Conservation (phyloP, 2,888 invertebrate species). For the Drosophila aldrichi region DNA sequence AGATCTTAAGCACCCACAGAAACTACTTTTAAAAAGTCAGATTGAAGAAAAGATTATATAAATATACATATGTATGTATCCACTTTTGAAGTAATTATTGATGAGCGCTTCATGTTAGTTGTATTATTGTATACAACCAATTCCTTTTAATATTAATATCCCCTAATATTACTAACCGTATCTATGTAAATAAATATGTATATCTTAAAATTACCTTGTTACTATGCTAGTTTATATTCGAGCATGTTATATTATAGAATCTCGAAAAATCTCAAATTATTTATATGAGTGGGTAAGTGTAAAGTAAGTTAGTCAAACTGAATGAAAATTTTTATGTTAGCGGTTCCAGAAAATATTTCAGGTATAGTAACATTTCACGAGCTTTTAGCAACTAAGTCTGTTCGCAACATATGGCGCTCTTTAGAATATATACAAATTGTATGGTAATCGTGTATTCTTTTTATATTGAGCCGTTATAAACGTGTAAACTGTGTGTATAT, state of each 20-base stretch:
- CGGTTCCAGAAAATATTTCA: too few species aligned
- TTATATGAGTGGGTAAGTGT: too few species aligned
- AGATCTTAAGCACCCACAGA: conserved; percentile 5
- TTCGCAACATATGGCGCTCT: too few species aligned
- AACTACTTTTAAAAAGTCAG: conserved; percentile 12
- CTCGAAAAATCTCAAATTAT: too few species aligned
- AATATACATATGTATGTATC: too few species aligned
- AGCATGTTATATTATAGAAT: not conserved
- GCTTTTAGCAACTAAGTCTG: too few species aligned
- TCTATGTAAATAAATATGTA: conserved; percentile 10
- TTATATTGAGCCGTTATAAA: too few species aligned
- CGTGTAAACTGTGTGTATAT: too few species aligned
- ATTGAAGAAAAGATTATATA: too few species aligned
- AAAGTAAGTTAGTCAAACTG: not conserved
- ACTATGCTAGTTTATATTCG: not conserved
- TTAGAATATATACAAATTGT: too few species aligned
- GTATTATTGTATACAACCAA: conserved; percentile 2
- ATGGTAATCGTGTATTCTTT: too few species aligned
- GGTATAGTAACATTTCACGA: too few species aligned
- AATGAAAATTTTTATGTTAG: not conserved
- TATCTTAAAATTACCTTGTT: not conserved
- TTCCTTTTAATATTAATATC: conserved; percentile 8
- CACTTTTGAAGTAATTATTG: not conserved
- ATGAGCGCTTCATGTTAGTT: not conserved
- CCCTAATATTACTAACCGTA: not conserved